Evolutionary conservation across 2,888 invertebrate species (phyloP).

Genomic region (Hyposoter didymator): DNA sequence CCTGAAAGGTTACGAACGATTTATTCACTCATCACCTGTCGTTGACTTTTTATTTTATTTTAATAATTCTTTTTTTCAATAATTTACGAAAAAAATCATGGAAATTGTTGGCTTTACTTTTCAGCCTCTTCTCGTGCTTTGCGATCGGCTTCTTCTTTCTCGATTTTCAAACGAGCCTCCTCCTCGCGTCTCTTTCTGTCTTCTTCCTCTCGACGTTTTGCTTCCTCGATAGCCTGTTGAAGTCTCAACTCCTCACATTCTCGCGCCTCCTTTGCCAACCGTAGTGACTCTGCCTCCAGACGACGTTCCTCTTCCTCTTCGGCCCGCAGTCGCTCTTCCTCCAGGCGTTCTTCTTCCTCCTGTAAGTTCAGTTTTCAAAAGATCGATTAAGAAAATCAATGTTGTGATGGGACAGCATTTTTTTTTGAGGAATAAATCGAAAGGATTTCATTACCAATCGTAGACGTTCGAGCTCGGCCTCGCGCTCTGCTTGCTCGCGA

Average conservation of each 20-base stretch:
- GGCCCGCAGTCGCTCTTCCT: conserved; percentile 88
- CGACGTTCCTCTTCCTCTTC: conserved; percentile 94
- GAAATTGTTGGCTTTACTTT: conserved; percentile 79
- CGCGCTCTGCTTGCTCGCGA: conserved; percentile 95
- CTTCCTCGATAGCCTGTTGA: conserved; percentile 89
- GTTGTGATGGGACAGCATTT: conserved; percentile 1
- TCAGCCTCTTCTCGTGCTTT: conserved; percentile 95
- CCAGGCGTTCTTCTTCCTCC: conserved; percentile 90
- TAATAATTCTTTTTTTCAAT: neutral
- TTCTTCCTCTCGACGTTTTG: conserved; percentile 91
- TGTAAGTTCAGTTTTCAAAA: conserved; percentile 53
- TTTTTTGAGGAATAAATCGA: conserved; percentile 7
- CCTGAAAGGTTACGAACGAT: conserved; percentile 78
- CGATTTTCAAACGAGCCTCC: conserved; percentile 87
- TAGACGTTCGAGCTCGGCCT: conserved; percentile 93
- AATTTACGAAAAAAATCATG: conserved; percentile 24
- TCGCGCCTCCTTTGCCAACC: conserved; percentile 92
- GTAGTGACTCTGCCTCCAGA: conserved; percentile 92
- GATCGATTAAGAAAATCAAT: conserved; percentile 23
- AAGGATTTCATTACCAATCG: conserved; percentile 83
- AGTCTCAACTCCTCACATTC: conserved; percentile 94
- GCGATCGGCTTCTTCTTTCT: conserved; percentile 91
- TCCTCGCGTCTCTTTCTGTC: conserved; percentile 90
- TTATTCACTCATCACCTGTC: neutral
- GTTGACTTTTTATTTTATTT: neutral